phyloP scores from a whole-genome alignment of 2,113 vertebrate genomes.

The Pica pica region DNA sequence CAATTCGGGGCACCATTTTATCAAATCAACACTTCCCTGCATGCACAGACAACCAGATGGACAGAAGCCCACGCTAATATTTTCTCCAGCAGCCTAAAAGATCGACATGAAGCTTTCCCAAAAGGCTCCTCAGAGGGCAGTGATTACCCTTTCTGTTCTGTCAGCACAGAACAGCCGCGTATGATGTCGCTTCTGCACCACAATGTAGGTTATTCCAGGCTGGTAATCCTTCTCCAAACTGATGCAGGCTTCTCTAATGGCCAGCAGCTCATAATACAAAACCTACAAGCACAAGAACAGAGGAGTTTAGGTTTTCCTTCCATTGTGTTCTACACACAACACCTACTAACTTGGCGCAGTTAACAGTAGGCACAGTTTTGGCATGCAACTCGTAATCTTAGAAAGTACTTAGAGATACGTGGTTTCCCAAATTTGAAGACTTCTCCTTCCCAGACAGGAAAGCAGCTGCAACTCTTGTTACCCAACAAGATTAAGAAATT shows the following conservation, averaged over 20 bases:
- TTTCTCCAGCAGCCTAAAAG: neutral
- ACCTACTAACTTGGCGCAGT: neutral
- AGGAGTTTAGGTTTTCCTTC: neutral
- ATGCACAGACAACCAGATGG: neutral
- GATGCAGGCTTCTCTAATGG: conserved; percentile 98
- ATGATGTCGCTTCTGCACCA: conserved; percentile 99
- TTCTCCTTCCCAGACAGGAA: neutral
- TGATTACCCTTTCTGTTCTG: conserved; percentile 93
- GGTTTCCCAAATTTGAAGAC: neutral
- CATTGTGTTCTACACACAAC: neutral
- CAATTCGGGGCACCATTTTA: neutral
- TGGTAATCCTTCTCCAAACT: conserved; percentile 99
- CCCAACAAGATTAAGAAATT: neutral
- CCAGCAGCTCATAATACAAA: conserved; percentile 97
- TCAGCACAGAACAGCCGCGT: conserved; percentile 97
- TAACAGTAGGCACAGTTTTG: neutral
- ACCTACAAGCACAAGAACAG: conserved; percentile 75
- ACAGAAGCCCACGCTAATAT: neutral
- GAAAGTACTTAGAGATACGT: neutral
- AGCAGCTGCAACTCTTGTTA: neutral
- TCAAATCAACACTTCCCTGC: neutral
- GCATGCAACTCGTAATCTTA: neutral
- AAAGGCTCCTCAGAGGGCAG: neutral
- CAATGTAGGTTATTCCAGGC: conserved; percentile 98
- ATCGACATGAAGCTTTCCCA: neutral